Evolutionary conservation across 30 jellyfish, hydroid and myxozoan species (phyloP).

Genomic region (Pelagia noctiluca): DNA sequence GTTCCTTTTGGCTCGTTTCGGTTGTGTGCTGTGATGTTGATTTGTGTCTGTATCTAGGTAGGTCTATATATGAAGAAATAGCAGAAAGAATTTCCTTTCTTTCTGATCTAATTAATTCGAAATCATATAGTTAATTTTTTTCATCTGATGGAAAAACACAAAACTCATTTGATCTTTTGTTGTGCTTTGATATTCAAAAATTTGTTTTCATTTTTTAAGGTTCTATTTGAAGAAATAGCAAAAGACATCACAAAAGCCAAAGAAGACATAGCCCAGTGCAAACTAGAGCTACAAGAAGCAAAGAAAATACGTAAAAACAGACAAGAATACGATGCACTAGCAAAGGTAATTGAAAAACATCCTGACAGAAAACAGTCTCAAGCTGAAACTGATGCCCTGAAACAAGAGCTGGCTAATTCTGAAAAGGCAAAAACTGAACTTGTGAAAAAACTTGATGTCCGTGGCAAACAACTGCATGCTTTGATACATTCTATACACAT

Average conservation of each 20-base stretch:
- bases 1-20: too few species aligned
- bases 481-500: constrained; percentile 84
- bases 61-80: too few species aligned
- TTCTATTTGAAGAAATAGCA: constrained; percentile 44
- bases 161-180: too few species aligned
- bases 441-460: constrained; percentile 84
- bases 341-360: constrained; percentile 86
- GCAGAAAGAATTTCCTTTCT: too few species aligned
- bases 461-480: constrained; percentile 95
- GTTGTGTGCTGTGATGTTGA: too few species aligned
- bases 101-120: too few species aligned
- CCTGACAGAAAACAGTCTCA: constrained; percentile 92
- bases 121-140: too few species aligned
- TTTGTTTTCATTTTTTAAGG: too few species aligned
- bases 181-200: too few species aligned
- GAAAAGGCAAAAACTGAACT: constrained; percentile 45
- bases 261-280: constrained; percentile 86
- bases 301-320: constrained; percentile 83
- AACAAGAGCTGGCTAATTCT: constrained; percentile 46
- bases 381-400: constrained; percentile 66
- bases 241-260: constrained; percentile 76
- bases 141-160: too few species aligned
- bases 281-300: constrained; percentile 84
- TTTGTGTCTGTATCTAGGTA: too few species aligned
- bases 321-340: constrained; percentile 97